A percentile compares a stretch with the other conserved stretches of the same genome.
phyloP scores from a whole-genome alignment of 1,140 invertebrate species.

The Drosophila arawakana region DNA sequence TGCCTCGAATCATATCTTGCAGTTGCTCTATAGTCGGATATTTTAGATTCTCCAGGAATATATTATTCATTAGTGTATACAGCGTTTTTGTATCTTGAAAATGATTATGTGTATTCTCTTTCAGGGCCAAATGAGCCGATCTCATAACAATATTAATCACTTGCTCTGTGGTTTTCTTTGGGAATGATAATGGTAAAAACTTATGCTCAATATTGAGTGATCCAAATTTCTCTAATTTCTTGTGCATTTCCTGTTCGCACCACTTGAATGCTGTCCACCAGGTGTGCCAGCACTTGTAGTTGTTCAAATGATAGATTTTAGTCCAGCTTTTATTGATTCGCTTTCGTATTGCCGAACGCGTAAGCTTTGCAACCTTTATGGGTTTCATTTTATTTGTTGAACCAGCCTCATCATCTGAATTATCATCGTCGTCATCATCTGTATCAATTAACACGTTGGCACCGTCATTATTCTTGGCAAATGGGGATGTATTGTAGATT shows the following conservation, averaged over 20 bases:
- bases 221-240: conserved; percentile 27
- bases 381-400: not conserved
- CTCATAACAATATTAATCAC: conserved; percentile 22
- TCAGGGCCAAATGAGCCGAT: conserved; percentile 13
- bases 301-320: conserved; percentile 26
- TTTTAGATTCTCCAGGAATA: conserved; percentile 41
- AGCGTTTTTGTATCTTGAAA: conserved; percentile 28
- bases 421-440: conserved; percentile 12
- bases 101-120: conserved; percentile 17
- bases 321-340: conserved; percentile 21
- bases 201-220: conserved; percentile 29
- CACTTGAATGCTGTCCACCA: conserved; percentile 68
- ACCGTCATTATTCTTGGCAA: conserved; percentile 14
- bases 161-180: not conserved
- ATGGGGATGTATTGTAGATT: conserved; percentile 48
- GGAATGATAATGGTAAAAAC: conserved; percentile 13
- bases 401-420: conserved; percentile 34
- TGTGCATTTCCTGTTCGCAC: conserved; percentile 54
- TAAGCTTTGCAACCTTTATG: not conserved
- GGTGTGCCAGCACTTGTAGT: conserved; percentile 50
- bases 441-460: not conserved
- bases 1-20: conserved; percentile 54
- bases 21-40: conserved; percentile 21
- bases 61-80: conserved; percentile 52
- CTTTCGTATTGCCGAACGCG: not conserved